Evolutionary conservation across 2,888 invertebrate species (phyloP).

Genomic region (Mylabris sibirica): DNA sequence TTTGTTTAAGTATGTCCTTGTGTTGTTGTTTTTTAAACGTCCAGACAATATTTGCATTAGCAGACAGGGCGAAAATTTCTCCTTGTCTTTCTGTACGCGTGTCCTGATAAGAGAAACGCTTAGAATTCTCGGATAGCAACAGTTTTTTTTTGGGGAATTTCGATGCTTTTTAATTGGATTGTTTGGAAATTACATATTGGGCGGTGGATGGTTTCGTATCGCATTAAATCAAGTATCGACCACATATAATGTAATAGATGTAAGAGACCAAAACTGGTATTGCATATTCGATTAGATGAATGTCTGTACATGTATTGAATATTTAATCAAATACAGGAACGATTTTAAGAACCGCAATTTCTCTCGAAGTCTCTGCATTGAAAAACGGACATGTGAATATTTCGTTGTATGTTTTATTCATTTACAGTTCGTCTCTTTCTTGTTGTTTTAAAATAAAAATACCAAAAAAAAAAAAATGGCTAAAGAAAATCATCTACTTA

Average conservation of each 20-base stretch:
- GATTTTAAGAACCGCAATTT: constrained; percentile 35
- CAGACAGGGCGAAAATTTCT: not conserved
- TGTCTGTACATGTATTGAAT: constrained; percentile 43
- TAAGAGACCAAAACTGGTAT: constrained; percentile 44
- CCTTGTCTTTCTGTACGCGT: not conserved
- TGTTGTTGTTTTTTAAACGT: not conserved
- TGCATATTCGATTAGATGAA: constrained; percentile 45
- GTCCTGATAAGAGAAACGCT: not conserved
- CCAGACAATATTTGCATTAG: constrained; percentile 3
- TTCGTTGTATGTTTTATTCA: constrained; percentile 15
- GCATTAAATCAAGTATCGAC: constrained; percentile 46
- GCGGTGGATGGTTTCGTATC: constrained; percentile 43
- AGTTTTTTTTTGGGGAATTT: not conserved
- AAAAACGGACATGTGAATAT: constrained; percentile 23
- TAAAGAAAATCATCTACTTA: too few species aligned
- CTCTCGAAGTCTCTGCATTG: constrained; percentile 31
- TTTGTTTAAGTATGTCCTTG: not conserved
- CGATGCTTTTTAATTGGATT: too few species aligned
- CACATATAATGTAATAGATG: constrained; percentile 44
- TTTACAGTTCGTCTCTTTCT: not conserved
- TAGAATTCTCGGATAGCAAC: not conserved
- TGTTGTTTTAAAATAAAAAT: not conserved
- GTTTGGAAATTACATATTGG: constrained; percentile 40
- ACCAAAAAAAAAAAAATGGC: not conserved
- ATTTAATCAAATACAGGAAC: constrained; percentile 28